Evolutionary conservation across 2,113 vertebrate genomes (phyloP).

Genomic region (Numenius arquata): DNA sequence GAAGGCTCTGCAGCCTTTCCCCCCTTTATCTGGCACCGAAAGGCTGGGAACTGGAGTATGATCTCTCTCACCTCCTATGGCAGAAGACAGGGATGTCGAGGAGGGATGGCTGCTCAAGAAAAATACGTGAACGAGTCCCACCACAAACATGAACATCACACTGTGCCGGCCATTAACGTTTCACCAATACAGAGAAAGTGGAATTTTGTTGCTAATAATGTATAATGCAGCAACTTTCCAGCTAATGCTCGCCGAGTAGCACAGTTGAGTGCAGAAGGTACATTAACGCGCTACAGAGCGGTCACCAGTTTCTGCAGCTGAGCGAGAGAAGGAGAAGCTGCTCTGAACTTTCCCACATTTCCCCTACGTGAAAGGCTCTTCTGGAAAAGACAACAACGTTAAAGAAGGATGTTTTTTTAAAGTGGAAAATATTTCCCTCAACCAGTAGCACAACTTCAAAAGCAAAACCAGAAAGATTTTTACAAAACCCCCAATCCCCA

Average conservation of each 20-base stretch:
- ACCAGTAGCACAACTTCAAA: neutral
- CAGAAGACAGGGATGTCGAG: neutral
- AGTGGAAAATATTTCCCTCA: neutral
- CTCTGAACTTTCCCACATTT: neutral
- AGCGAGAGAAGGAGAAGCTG: neutral
- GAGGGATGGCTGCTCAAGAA: neutral
- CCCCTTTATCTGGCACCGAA: neutral
- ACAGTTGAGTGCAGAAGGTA: no score
- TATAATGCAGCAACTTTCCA: neutral
- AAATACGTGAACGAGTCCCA: neutral
- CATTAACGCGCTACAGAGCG: neutral
- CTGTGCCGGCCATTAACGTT: neutral
- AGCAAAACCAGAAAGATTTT: neutral
- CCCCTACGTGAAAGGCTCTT: neutral
- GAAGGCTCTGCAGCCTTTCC: neutral
- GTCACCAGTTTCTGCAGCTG: neutral
- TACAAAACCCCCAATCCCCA: neutral
- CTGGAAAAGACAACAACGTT: neutral
- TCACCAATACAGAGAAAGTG: neutral
- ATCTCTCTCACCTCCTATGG: neutral
- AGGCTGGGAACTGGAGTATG: neutral
- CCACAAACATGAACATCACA: neutral
- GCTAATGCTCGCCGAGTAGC: fast-evolving
- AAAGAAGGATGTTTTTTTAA: neutral
- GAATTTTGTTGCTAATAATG: neutral